Conservation (phyloP, 2,113 vertebrate species). For the Ovis aries region ARS-UI_Ramb_v3.0 NC_056075.1:7995001-7995500, state of each 20-base stretch:
- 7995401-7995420: accelerated
- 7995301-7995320: neutral
- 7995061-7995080: accelerated
- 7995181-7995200: neutral
- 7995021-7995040: neutral
- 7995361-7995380: neutral
- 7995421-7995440: neutral
- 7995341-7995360: neutral
- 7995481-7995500: neutral
- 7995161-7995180: neutral
- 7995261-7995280: neutral
- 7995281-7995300: neutral
- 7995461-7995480: neutral
- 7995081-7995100: accelerated
- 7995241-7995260: neutral
- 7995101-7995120: neutral
- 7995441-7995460: neutral
- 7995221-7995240: neutral
- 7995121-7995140: neutral
- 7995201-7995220: neutral
- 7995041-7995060: accelerated
- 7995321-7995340: neutral
- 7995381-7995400: neutral
- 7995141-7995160: neutral
- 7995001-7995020: neutral